phyloP scores from a whole-genome alignment of 2,113 vertebrate genomes.

The Isurus oxyrinchus region DNA sequence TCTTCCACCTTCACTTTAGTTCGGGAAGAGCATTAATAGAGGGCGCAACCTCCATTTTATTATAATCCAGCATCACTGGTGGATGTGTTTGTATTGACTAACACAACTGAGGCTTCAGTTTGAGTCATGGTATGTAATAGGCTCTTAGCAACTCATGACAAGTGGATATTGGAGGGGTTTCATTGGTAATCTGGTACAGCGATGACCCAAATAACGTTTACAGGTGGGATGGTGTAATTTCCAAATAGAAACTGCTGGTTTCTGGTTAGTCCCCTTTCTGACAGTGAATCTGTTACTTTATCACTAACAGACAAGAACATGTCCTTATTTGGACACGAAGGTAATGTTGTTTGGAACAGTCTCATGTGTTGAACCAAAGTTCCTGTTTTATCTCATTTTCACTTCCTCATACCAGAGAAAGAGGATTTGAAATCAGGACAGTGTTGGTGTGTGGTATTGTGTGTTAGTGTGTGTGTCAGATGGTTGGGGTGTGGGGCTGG shows the following conservation, averaged over 20 bases:
- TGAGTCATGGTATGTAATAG: background rate
- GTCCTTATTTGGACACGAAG: background rate
- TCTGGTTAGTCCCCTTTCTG: background rate
- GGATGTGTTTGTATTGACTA: background rate
- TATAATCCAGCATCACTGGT: background rate
- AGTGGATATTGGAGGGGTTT: background rate
- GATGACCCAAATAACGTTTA: background rate
- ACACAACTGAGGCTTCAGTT: background rate
- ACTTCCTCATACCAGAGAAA: background rate
- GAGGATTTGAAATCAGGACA: background rate
- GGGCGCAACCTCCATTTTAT: background rate
- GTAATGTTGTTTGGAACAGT: background rate
- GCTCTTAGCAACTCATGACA: background rate
- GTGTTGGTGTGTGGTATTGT: background rate
- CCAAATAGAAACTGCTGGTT: background rate
- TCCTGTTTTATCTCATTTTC: background rate
- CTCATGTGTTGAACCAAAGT: background rate
- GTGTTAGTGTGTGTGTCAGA: too few species aligned
- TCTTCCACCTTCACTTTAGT: background rate
- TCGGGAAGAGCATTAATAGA: background rate
- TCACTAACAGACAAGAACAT: background rate
- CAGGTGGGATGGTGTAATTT: background rate
- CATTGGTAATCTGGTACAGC: background rate
- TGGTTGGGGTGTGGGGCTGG: too few species aligned
- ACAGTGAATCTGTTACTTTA: background rate